A percentile compares a stretch with the other conserved stretches of the same genome.
phyloP scores from a whole-genome alignment of 2,797 vertebrate species.

The Mus minutoides region DNA sequence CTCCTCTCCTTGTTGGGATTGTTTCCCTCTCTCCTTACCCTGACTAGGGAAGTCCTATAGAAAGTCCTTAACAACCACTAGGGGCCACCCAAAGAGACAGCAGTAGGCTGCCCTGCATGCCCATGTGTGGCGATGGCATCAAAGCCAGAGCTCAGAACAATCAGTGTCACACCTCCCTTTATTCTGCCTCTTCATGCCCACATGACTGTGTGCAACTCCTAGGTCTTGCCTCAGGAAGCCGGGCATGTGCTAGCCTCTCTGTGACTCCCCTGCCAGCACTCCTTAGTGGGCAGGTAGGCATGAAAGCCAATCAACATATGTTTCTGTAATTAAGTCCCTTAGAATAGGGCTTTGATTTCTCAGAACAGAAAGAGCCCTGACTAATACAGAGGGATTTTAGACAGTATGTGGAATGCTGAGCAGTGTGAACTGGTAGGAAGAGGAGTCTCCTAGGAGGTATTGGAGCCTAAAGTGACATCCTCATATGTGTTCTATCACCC shows the following conservation, averaged over 20 bases:
- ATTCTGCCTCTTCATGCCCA: not conserved
- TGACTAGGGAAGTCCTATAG: not conserved
- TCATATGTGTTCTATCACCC: no score
- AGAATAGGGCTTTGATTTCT: conserved; percentile 26
- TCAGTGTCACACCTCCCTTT: rapidly evolving
- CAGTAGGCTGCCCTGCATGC: not conserved
- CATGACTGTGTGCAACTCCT: not conserved
- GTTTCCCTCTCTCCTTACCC: no score
- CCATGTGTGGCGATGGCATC: not conserved
- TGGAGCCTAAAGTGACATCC: no score
- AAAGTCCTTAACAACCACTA: not conserved
- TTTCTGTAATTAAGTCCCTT: not conserved
- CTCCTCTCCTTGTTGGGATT: not conserved
- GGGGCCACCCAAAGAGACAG: rapidly evolving
- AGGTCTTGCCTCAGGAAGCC: not conserved
- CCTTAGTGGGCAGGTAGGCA: not conserved
- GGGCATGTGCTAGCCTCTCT: not conserved
- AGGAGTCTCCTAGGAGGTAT: not conserved
- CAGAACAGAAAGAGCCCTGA: not conserved
- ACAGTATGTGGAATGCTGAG: not conserved
- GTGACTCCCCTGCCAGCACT: not conserved
- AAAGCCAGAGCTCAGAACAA: not conserved
- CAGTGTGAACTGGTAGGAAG: not conserved
- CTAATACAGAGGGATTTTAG: not conserved
- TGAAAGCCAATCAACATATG: not conserved